phyloP scores from a whole-genome alignment of 2,797 vertebrate genomes.

The Aldrovandia affinis region DNA sequence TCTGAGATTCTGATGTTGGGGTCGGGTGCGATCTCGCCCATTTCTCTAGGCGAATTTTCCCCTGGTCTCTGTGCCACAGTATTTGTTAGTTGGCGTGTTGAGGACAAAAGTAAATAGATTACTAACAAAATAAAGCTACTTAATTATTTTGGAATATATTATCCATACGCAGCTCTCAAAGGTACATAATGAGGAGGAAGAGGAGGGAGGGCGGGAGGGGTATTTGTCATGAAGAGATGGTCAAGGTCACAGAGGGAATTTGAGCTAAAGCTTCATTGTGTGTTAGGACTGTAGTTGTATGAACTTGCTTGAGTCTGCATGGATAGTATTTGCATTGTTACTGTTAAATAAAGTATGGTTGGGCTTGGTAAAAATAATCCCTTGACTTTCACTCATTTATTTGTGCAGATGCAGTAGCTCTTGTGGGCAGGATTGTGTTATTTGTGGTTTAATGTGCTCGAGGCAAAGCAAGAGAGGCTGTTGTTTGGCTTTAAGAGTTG shows the following conservation, averaged over 20 bases:
- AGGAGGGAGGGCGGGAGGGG: background rate
- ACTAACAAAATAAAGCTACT: background rate
- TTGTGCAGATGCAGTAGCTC: background rate
- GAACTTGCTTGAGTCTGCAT: background rate
- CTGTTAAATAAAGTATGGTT: background rate
- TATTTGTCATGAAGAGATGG: background rate
- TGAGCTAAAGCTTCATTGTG: too few species aligned
- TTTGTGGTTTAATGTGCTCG: background rate
- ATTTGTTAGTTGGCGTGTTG: constrained; percentile 52
- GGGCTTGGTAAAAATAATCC: background rate
- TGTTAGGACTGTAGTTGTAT: background rate
- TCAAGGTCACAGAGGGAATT: background rate
- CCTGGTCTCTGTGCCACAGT: constrained; percentile 58
- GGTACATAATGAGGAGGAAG: background rate
- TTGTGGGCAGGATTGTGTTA: background rate
- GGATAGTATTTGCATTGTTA: background rate
- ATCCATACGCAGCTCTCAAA: too few species aligned
- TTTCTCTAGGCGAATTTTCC: constrained; percentile 57
- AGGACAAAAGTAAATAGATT: constrained; percentile 60
- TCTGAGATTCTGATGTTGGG: constrained; percentile 57
- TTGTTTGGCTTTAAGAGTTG: background rate
- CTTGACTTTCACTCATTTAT: background rate
- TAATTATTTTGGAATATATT: too few species aligned
- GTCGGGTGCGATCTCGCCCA: background rate
- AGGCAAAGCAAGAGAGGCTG: background rate